Percentiles rank a stretch among this genome's conserved stretches.
Conservation (phyloP, 2,113 vertebrate genomes). For the Poicephalus gulielmi region DNA sequence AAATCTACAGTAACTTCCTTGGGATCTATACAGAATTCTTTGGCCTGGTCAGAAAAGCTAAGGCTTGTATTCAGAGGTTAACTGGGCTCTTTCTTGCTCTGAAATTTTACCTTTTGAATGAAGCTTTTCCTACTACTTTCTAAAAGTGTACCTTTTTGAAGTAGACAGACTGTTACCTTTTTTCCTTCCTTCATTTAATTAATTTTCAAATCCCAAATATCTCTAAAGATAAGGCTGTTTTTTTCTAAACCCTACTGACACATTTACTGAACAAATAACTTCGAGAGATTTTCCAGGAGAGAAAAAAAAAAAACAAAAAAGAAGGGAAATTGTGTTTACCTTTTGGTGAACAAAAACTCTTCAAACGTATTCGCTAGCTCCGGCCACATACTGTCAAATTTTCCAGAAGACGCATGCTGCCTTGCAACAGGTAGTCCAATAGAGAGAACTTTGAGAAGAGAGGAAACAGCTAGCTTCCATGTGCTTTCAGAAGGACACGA, state of each 20-base stretch:
- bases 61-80: not conserved
- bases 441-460: slow-evolving; percentile 92
- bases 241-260: not conserved
- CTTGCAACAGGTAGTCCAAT: slow-evolving; percentile 95
- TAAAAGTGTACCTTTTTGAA: not conserved
- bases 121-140: not conserved
- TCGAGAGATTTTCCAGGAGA: not conserved
- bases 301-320: not conserved
- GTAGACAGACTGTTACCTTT: not conserved
- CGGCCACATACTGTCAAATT: slow-evolving; percentile 98
- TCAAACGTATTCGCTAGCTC: slow-evolving; percentile 93
- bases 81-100: not conserved
- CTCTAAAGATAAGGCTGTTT: not conserved
- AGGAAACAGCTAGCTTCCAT: slow-evolving; percentile 95
- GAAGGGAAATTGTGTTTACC: slow-evolving; percentile 72
- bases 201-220: not conserved
- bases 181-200: not conserved
- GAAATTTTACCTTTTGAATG: not conserved
- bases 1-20: not conserved
- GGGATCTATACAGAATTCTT: not conserved
- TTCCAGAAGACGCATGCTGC: slow-evolving; percentile 94
- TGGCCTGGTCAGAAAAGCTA: not conserved
- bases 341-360: slow-evolving; percentile 99
- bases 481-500: slow-evolving; percentile 98
- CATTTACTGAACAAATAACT: not conserved